Percentiles rank a stretch among this genome's conserved stretches.
phyloP scores from a whole-genome alignment of 2,113 vertebrate genomes.

The Pontoporia blainvillei region DNA sequence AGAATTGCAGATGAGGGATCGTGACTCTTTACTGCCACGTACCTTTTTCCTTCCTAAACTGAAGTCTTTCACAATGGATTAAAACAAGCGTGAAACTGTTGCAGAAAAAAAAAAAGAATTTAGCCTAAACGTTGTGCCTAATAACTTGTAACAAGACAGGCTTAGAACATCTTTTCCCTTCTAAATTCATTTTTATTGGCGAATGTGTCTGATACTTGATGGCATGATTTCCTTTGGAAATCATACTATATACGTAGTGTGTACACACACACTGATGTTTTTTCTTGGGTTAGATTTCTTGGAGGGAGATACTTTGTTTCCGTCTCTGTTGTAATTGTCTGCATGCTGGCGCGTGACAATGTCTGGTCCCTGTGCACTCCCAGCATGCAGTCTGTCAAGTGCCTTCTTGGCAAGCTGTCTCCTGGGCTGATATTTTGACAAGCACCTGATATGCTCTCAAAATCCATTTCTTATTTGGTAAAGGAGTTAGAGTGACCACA shows the following conservation, averaged over 20 bases:
- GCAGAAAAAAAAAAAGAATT: background rate
- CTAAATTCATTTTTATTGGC: background rate
- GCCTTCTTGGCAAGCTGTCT: background rate
- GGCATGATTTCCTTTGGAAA: background rate
- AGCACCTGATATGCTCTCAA: constrained; percentile 5
- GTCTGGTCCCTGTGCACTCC: background rate
- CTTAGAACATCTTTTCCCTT: background rate
- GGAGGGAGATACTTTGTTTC: background rate
- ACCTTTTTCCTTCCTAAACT: background rate
- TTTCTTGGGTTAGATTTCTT: background rate
- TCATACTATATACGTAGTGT: too few relatives aligned
- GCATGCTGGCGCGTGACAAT: background rate
- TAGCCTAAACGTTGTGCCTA: background rate
- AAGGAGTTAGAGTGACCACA: background rate
- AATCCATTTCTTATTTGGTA: background rate
- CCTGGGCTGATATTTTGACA: constrained; percentile 19
- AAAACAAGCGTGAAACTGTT: background rate
- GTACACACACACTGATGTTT: background rate
- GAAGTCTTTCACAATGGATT: background rate
- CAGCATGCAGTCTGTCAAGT: background rate
- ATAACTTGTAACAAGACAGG: background rate
- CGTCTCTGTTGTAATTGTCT: background rate
- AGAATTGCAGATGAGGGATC: background rate
- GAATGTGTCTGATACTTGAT: background rate
- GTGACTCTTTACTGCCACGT: background rate